Evolutionary conservation across 2,113 vertebrate species (phyloP).

Genomic region (Rhinolophus sinicus): DNA sequence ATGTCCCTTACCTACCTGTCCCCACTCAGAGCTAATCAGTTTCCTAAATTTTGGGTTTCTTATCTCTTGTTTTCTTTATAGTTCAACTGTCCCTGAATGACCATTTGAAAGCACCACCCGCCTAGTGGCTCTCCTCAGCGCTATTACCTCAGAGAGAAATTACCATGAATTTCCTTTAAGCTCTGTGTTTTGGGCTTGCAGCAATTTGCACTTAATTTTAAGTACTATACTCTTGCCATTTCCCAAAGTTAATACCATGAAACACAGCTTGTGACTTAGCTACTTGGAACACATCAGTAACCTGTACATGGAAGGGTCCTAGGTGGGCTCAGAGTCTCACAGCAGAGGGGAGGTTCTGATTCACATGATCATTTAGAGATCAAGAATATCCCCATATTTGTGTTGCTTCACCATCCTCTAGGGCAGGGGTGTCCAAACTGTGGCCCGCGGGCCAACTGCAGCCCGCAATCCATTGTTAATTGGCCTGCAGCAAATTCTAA

Average conservation of each 20-base stretch:
- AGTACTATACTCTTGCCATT: background rate
- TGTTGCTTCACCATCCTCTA: background rate
- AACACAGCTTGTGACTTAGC: background rate
- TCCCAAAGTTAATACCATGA: background rate
- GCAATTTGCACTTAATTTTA: background rate
- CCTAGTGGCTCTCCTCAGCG: background rate
- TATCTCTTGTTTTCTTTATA: background rate
- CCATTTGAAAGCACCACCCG: background rate
- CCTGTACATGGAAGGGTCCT: background rate
- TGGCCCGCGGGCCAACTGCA: too few species aligned
- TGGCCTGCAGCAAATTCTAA: too few species aligned
- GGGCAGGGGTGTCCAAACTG: too few species aligned
- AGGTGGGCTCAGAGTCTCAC: background rate
- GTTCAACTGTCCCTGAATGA: background rate
- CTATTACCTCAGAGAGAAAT: background rate
- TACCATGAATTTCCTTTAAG: background rate
- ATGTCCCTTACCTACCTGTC: background rate
- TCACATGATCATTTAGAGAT: background rate
- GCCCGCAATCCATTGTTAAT: too few species aligned
- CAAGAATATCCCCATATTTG: background rate
- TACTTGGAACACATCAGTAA: background rate
- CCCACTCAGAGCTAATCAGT: background rate
- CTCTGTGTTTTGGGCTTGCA: background rate
- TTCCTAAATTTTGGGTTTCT: background rate
- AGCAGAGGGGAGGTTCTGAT: background rate